Percentiles rank a stretch among this genome's conserved stretches.
Conservation (phyloP, 1,140 invertebrate genomes). For the Drosophila baimaii region DNA sequence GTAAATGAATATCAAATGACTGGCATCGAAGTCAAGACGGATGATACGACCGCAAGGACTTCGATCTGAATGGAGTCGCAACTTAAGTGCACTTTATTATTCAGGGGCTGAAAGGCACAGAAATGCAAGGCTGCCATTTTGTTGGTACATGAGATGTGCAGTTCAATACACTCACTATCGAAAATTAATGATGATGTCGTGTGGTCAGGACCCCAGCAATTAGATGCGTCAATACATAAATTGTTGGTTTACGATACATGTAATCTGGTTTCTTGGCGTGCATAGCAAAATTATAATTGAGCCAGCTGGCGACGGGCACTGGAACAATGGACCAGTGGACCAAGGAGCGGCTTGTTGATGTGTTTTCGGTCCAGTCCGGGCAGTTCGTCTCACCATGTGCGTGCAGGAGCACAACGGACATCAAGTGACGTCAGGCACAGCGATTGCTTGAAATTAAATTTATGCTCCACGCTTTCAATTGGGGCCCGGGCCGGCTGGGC, state of each 20-base stretch:
- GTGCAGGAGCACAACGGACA: constrained; percentile 32
- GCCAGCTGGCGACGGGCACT: constrained; percentile 23
- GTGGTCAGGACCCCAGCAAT: constrained; percentile 24
- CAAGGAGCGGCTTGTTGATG: constrained; percentile 4
- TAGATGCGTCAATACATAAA: constrained; percentile 28
- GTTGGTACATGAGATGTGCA: constrained; percentile 1
- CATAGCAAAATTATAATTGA: constrained; percentile 66
- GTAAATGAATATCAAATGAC: constrained; percentile 4
- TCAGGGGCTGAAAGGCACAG: neutral
- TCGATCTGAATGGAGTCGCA: constrained; percentile 19
- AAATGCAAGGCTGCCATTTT: constrained; percentile 3
- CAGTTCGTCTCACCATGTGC: constrained; percentile 18
- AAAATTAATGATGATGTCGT: constrained; percentile 32
- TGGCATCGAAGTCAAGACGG: constrained; percentile 3
- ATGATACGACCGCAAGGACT: constrained; percentile 56
- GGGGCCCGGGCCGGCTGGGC: constrained; percentile 16
- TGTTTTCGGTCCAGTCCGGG: constrained; percentile 22
- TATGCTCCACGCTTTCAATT: constrained; percentile 69
- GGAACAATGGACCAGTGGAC: constrained; percentile 27
- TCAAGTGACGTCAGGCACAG: constrained; percentile 70
- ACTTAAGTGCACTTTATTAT: constrained; percentile 53
- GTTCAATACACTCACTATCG: constrained; percentile 15
- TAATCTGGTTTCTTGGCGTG: constrained; percentile 23
- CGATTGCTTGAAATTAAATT: constrained; percentile 78
- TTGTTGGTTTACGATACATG: constrained; percentile 48